Evolutionary conservation across 2,113 vertebrate genomes (phyloP).

Genomic region (Carettochelys insculpta): DNA sequence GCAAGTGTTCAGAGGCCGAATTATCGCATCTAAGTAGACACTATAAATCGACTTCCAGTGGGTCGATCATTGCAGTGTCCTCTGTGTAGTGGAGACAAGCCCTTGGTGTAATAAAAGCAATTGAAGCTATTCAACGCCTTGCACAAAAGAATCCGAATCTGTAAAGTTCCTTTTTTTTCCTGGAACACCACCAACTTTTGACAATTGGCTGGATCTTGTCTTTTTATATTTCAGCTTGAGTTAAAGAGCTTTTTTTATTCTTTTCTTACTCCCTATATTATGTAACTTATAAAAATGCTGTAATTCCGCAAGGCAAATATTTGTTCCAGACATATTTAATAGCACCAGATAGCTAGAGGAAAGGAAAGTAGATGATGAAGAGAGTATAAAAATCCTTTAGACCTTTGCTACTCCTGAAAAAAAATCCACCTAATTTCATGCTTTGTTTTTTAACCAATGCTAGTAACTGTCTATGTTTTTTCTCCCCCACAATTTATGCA

Average conservation of each 20-base stretch:
- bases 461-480: constrained; percentile 8
- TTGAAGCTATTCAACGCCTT: neutral
- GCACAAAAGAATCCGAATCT: neutral
- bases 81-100: too few relatives aligned
- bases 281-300: constrained; percentile 29
- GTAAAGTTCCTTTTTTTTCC: neutral
- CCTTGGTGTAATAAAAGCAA: neutral
- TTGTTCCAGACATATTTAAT: constrained; percentile 59
- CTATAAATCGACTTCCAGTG: too few relatives aligned
- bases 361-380: constrained; percentile 14
- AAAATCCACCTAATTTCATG: neutral
- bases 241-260: neutral
- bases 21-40: too few relatives aligned
- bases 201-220: neutral
- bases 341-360: constrained; percentile 30
- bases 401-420: neutral
- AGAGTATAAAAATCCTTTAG: neutral
- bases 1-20: too few relatives aligned
- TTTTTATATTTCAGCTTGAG: neutral
- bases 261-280: constrained; percentile 42
- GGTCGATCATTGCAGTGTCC: too few relatives aligned
- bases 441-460: constrained; percentile 36
- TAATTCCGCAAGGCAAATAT: constrained; percentile 34
- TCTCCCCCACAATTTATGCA: constrained; percentile 13
- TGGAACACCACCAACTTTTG: neutral